phyloP scores from a whole-genome alignment of 2,888 invertebrate species.

The Ligdia adustata region DNA sequence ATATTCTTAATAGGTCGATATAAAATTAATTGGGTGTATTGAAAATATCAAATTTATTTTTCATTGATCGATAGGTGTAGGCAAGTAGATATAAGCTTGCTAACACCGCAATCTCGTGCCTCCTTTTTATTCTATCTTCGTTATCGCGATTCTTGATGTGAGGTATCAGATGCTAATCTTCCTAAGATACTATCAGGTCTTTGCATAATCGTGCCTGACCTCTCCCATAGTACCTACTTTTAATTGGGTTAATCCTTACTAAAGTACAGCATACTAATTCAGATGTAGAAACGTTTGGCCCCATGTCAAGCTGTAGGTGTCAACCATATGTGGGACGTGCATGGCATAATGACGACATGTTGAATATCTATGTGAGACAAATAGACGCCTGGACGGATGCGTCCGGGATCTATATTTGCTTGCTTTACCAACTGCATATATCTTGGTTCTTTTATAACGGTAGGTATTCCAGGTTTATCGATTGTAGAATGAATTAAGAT shows the following conservation, averaged over 20 bases:
- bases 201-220: slow-evolving; percentile 29
- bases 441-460: too few species aligned
- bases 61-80: too few species aligned
- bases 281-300: slow-evolving; percentile 37
- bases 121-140: neutral
- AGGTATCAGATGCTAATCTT: slow-evolving; percentile 8
- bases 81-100: too few species aligned
- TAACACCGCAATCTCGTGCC: too few species aligned
- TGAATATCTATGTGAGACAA: slow-evolving; percentile 32
- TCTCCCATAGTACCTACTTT: slow-evolving; percentile 25
- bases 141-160: neutral
- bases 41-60: too few species aligned
- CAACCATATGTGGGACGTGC: slow-evolving; percentile 32
- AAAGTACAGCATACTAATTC: slow-evolving; percentile 35
- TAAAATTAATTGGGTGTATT: too few species aligned
- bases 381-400: slow-evolving; percentile 29
- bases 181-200: slow-evolving; percentile 12
- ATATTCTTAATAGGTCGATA: too few species aligned
- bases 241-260: slow-evolving; percentile 35
- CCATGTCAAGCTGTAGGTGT: slow-evolving; percentile 36
- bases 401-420: slow-evolving; percentile 23
- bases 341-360: slow-evolving; percentile 31
- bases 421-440: too few species aligned
- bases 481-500: too few species aligned
- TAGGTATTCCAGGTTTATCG: too few species aligned